phyloP scores from a whole-genome alignment of 2,797 vertebrate species.

The Artibeus jamaicensis region DNA sequence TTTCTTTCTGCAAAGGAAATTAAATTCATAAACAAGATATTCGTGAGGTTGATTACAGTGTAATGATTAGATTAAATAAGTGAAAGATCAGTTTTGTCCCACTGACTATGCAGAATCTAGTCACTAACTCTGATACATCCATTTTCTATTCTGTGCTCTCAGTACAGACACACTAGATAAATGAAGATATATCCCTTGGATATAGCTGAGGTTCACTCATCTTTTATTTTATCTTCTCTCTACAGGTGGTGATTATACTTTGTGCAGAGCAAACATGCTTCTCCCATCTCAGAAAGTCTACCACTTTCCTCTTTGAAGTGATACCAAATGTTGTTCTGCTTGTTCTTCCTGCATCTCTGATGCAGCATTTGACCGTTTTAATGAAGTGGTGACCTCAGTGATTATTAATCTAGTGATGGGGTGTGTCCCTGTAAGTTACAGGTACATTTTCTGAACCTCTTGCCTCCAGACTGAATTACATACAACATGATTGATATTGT shows the following conservation, averaged over 20 bases:
- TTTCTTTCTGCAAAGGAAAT: constrained; percentile 7
- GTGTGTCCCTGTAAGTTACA: constrained; percentile 71
- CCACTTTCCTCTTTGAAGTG: constrained; percentile 42
- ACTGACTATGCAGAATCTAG: constrained; percentile 31
- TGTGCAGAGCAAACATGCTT: constrained; percentile 33
- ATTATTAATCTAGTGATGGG: constrained; percentile 80
- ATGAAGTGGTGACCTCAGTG: constrained; percentile 70
- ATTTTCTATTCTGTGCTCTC: constrained; percentile 38
- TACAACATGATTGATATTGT: constrained; percentile 65
- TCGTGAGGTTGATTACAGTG: constrained; percentile 57
- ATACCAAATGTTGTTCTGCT: constrained; percentile 61
- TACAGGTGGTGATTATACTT: constrained; percentile 46
- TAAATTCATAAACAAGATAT: constrained; percentile 57
- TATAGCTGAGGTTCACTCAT: background rate
- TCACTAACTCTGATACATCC: constrained; percentile 30
- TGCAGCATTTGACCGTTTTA: constrained; percentile 56
- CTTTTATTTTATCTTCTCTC: constrained; percentile 55
- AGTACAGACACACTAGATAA: constrained; percentile 68
- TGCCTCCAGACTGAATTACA: constrained; percentile 66
- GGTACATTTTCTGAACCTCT: constrained; percentile 72
- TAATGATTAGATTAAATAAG: constrained; percentile 75
- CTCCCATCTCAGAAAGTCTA: constrained; percentile 20
- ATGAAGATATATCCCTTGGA: constrained; percentile 44
- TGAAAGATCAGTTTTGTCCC: constrained; percentile 63
- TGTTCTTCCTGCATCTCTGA: constrained; percentile 62